Evolutionary conservation across 1,140 invertebrate genomes (phyloP).

Genomic region (Mizuhopecten yessoensis): DNA sequence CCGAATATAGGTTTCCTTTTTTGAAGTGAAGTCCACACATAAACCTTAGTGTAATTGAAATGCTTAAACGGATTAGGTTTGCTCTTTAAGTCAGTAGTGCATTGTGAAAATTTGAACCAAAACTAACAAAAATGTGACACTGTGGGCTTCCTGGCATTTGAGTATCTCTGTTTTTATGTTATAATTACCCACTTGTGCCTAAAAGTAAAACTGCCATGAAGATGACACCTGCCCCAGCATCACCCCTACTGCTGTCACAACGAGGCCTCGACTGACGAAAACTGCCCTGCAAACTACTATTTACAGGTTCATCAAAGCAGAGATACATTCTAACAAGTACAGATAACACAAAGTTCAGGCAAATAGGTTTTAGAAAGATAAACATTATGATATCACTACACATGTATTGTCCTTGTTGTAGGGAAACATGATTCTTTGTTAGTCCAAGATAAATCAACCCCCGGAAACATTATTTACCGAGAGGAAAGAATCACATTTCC

Average conservation of each 20-base stretch:
- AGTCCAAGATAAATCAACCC: too few species aligned
- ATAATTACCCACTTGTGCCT: constrained; percentile 33
- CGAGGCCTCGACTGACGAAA: too few species aligned
- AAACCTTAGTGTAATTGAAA: constrained; percentile 26
- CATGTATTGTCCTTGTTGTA: too few species aligned
- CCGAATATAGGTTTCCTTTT: not conserved
- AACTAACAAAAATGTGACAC: constrained; percentile 28
- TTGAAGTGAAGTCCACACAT: not conserved
- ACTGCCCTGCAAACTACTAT: not conserved
- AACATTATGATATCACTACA: too few species aligned
- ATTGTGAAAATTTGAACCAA: not conserved
- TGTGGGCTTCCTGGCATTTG: not conserved
- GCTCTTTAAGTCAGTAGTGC: not conserved
- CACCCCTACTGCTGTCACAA: too few species aligned
- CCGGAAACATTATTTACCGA: too few species aligned
- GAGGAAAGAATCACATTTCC: too few species aligned
- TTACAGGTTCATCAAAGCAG: not conserved
- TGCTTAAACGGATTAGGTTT: not conserved
- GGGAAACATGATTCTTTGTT: too few species aligned
- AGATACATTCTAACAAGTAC: not conserved
- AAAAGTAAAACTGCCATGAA: not conserved
- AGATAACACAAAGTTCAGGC: too few species aligned
- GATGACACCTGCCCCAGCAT: not conserved
- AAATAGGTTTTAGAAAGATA: too few species aligned
- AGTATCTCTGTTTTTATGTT: not conserved